These are phyloP conservation scores for Anolis carolinensis DNA, from an alignment of 2,113 vertebrate species.

Conservation along the genomic window DNA sequence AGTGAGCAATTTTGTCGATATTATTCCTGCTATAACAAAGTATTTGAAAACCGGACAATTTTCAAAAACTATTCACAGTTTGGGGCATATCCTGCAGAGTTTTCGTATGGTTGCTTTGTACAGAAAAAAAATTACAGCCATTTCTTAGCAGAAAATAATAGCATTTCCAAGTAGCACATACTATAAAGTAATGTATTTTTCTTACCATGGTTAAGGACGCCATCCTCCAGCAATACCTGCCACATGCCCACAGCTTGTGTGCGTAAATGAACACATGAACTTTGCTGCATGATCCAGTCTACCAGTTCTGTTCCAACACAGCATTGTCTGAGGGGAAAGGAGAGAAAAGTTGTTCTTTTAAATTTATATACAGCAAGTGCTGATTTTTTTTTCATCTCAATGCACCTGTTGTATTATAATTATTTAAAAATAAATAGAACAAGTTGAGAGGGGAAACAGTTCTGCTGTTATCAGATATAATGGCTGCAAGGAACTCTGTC, in stretches of 20 bases:
- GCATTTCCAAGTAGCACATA: neutral
- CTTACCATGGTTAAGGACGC: slow-evolving; percentile 95
- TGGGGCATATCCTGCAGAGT: no score
- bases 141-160: neutral
- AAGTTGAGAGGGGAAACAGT: neutral
- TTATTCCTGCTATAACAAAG: no score
- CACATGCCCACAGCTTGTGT: slow-evolving; percentile 97
- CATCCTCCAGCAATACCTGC: slow-evolving; percentile 95
- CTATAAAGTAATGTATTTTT: slow-evolving; percentile 26
- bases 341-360: neutral
- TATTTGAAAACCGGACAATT: no score
- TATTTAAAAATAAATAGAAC: slow-evolving; percentile 13
- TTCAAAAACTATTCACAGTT: no score
- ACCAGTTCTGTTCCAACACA: slow-evolving; percentile 96
- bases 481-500: neutral
- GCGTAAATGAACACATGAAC: slow-evolving; percentile 90
- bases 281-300: slow-evolving; percentile 96
- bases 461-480: neutral
- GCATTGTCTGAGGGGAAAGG: slow-evolving; percentile 83
- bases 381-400: neutral
- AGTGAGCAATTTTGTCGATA: no score
- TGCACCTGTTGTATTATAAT: neutral
- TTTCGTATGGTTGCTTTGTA: no score
- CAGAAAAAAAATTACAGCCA: no score
- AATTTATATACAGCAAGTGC: neutral